A percentile compares a stretch with the other conserved stretches of the same genome.
Evolutionary conservation across 2,888 invertebrate genomes (phyloP).

Genomic region (Allophyes oxyacanthae): DNA sequence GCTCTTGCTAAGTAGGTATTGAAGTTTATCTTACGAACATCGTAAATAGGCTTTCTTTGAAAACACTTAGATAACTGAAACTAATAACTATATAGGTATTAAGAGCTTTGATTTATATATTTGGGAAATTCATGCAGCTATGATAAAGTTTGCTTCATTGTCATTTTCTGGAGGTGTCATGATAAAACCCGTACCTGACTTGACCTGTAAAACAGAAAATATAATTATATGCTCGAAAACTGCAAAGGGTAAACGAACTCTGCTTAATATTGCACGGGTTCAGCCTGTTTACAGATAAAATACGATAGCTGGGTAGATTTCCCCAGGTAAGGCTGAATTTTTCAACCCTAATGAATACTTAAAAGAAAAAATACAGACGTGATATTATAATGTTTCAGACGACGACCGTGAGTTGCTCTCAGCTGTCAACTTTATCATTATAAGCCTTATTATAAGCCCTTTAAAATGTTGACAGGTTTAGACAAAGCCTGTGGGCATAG

Average conservation of each 20-base stretch:
- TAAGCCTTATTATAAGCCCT: not conserved
- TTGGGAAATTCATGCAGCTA: too few relatives aligned
- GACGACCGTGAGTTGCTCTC: conserved; percentile 15
- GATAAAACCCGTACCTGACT: too few relatives aligned
- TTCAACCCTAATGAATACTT: conserved; percentile 57
- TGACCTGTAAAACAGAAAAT: conserved; percentile 22
- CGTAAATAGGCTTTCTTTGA: too few relatives aligned
- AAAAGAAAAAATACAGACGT: conserved; percentile 48
- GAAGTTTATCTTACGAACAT: too few relatives aligned
- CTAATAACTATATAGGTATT: not conserved
- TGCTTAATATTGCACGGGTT: conserved; percentile 57
- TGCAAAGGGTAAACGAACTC: conserved; percentile 32
- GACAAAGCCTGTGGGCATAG: too few relatives aligned
- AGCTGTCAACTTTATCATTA: conserved; percentile 6
- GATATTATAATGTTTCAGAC: conserved; percentile 43
- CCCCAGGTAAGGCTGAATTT: conserved; percentile 68
- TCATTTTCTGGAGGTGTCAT: too few relatives aligned
- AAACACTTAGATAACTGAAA: too few relatives aligned
- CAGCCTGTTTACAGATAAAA: conserved; percentile 40
- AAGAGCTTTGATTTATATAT: not conserved
- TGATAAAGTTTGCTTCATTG: too few relatives aligned
- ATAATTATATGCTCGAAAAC: conserved; percentile 24
- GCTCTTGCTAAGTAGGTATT: too few relatives aligned
- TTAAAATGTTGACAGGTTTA: conserved; percentile 2
- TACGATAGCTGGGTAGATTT: conserved; percentile 60